Evolutionary conservation across 2,113 vertebrate genomes (phyloP), one percentile per base, ranked within the genome.

Genomic region (Neomonachus schauinslandi): DNA sequence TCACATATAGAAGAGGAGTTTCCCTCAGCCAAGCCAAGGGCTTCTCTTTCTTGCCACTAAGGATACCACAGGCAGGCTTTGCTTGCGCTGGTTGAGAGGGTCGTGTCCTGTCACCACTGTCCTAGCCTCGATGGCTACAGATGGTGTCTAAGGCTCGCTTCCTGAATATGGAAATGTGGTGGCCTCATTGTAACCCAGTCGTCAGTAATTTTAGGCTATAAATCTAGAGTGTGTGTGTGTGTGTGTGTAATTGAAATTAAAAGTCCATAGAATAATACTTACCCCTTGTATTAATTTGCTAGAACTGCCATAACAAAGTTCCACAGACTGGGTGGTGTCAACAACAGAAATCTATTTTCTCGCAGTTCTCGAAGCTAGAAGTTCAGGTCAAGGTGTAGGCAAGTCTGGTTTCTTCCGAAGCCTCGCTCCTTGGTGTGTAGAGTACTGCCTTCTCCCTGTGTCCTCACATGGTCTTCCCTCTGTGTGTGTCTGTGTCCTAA

Each of bases 91-190:
- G 63, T 1, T 21, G 16, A 21, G 15, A 81, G 39, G 2, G 0
- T n/a, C 51, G 13, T 74, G 74, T 51, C 39, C 51, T 2, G 0
- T 28, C 19, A 6, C 53, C 31, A 46, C 24, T 26, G 1, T 39
- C 33, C 63, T 69, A 18, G 18, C 15, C 83, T 80, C n/a, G 22
- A 39, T 22, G 79, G 7, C 24, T 22, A 13, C 57, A 39, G 2
- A 19, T 16, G 24, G 4, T 2, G 49, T 49, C 65, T 28, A 12
- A 14, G 31, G 1, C 59, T 71, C 0, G 0, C 36, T 59, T 53
- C n/a, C 51, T 71, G 59, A 53, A 7, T 39, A 24, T 36, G 31
- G 39, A 96, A 51, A 57, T 63, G 21, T 2, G 10, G 63, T 5
- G 14, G 26, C 5, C 53, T 95, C 76, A 82, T 49, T 87, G 36